A percentile compares a stretch with the other conserved stretches of the same genome.
phyloP scores from a whole-genome alignment of 2,113 vertebrate species.

The Chionodraco myersi region DNA sequence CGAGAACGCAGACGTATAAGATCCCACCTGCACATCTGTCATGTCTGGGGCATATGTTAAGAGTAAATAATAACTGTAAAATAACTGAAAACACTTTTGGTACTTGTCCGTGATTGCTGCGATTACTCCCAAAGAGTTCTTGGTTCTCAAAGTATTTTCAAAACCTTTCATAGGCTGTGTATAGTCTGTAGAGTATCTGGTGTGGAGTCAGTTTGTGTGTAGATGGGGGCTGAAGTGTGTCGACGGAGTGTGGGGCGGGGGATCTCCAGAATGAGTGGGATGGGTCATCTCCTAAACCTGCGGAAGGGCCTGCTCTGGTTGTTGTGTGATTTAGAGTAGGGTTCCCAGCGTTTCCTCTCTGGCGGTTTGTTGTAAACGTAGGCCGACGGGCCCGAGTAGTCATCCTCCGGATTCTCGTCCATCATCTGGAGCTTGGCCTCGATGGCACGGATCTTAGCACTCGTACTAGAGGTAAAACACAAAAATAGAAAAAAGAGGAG shows the following conservation, averaged over 20 bases:
- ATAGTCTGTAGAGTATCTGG: conserved; percentile 35
- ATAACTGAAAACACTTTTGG: conserved; percentile 17
- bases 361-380: conserved; percentile 96
- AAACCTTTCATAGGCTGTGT: conserved; percentile 31
- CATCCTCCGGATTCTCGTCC: conserved; percentile 95
- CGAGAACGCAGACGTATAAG: conserved; percentile 26
- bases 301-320: conserved; percentile 83
- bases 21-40: conserved; percentile 26
- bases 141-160: neutral
- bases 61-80: neutral
- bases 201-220: conserved; percentile 52
- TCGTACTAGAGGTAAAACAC: conserved; percentile 83
- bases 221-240: conserved; percentile 23
- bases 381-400: conserved; percentile 89
- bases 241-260: neutral
- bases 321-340: conserved; percentile 84
- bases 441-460: conserved; percentile 97
- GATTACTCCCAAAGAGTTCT: conserved; percentile 29
- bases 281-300: conserved; percentile 84
- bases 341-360: conserved; percentile 94
- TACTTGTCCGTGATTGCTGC: conserved; percentile 30
- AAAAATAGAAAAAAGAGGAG: neutral
- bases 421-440: conserved; percentile 99
- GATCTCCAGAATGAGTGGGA: conserved; percentile 43
- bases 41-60: neutral